A percentile compares a stretch with the other conserved stretches of the same genome.
Conservation (phyloP, 1,140 invertebrate species). For the Pararge aegeria region DNA sequence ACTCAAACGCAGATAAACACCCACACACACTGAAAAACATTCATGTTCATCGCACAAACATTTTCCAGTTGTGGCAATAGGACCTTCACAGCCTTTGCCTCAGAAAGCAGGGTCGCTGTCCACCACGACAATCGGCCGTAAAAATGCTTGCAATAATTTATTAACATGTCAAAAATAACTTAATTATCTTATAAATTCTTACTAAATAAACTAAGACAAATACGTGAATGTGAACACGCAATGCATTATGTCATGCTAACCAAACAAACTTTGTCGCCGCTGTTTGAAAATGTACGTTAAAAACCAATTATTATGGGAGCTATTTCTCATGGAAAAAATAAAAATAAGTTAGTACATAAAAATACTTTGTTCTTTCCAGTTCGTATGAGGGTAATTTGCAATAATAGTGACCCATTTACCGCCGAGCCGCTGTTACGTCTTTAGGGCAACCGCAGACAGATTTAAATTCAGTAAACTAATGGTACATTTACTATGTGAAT, state of each 20-base stretch:
- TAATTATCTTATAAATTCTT: not conserved
- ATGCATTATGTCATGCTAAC: not conserved
- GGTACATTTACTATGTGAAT: too few relatives aligned
- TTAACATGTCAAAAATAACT: too few relatives aligned
- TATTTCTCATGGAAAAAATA: constrained; percentile 14
- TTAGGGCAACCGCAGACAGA: not conserved
- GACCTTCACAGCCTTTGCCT: too few relatives aligned
- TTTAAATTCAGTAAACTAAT: too few relatives aligned
- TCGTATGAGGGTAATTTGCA: constrained; percentile 31
- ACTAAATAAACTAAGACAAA: not conserved
- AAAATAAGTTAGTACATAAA: not conserved
- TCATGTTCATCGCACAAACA: too few relatives aligned
- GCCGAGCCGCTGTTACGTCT: not conserved
- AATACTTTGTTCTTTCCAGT: constrained; percentile 25
- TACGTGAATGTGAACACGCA: not conserved
- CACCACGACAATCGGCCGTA: too few relatives aligned
- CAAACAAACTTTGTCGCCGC: not conserved
- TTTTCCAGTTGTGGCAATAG: too few relatives aligned
- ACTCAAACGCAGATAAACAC: too few relatives aligned
- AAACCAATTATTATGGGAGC: constrained; percentile 19
- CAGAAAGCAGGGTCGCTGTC: too few relatives aligned
- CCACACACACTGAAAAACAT: too few relatives aligned
- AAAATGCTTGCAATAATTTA: too few relatives aligned
- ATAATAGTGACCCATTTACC: constrained; percentile 25
- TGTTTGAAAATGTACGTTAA: constrained; percentile 16